phyloP scores from a whole-genome alignment of 2,888 invertebrate genomes.

The Pseudoips prasinana region DNA sequence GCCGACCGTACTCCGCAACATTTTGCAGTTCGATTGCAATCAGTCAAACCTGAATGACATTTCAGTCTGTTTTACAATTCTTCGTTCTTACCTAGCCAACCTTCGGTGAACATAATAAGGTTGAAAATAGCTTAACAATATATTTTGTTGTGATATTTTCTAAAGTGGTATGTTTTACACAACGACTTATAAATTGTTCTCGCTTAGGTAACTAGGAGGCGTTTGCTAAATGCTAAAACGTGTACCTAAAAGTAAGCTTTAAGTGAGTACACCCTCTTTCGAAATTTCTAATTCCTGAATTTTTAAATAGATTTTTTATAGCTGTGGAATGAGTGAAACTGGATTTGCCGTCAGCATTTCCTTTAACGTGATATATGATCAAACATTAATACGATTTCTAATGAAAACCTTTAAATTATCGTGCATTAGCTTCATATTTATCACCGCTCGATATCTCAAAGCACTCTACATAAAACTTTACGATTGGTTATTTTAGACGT shows the following conservation, averaged over 20 bases:
- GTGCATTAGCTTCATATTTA: constrained; percentile 36
- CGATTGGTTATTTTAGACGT: constrained; percentile 56
- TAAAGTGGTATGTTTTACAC: constrained; percentile 14
- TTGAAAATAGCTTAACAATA: constrained; percentile 9
- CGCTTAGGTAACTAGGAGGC: constrained; percentile 28
- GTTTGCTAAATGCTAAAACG: constrained; percentile 31
- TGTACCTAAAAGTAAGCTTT: not conserved
- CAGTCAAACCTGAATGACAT: constrained; percentile 64
- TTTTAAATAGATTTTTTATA: not conserved
- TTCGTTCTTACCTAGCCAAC: constrained; percentile 7
- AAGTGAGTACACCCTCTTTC: too few species aligned
- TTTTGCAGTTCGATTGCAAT: constrained; percentile 56
- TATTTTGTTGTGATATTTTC: constrained; percentile 2
- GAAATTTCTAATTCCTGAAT: too few species aligned
- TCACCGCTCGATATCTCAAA: constrained; percentile 38
- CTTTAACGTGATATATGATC: constrained; percentile 24
- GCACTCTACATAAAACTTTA: constrained; percentile 58
- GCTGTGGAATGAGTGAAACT: constrained; percentile 6
- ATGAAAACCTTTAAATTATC: constrained; percentile 36
- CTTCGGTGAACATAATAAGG: constrained; percentile 10
- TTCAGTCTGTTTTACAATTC: constrained; percentile 32
- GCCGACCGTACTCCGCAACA: constrained; percentile 42
- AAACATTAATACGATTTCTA: constrained; percentile 33
- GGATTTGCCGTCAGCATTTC: constrained; percentile 18
- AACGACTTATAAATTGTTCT: constrained; percentile 27